Conservation (phyloP, 23 tunicate genomes). For the Clavelina lepadiformis region DNA sequence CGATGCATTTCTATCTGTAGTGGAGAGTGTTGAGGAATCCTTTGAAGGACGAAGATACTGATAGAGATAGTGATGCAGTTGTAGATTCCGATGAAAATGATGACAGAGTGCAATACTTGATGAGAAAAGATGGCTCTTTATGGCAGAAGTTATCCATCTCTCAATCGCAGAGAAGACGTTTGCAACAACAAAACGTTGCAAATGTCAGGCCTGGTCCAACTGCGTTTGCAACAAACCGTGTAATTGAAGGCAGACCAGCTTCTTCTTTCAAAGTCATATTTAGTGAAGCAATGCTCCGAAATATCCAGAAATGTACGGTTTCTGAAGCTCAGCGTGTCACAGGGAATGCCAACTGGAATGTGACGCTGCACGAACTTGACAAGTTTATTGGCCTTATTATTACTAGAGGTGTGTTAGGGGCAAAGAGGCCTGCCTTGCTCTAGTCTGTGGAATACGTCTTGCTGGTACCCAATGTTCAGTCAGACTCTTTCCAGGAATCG, state of each 20-base stretch:
- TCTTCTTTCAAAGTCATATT: conserved; percentile 9
- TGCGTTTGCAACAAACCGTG: too few species aligned
- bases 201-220: conserved; percentile 9
- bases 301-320: conserved; percentile 2
- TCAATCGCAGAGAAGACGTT: conserved; percentile 6
- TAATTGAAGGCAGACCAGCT: too few species aligned
- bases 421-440: conserved; percentile 13
- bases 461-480: neutral
- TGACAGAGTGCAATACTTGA: conserved; percentile 4
- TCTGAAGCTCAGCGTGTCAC: conserved; percentile 7
- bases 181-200: conserved; percentile 11
- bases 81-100: neutral
- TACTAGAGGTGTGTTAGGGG: conserved; percentile 12
- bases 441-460: conserved; percentile 21
- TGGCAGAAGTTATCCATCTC: neutral
- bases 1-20: conserved; percentile 15
- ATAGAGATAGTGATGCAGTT: neutral
- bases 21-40: conserved; percentile 15
- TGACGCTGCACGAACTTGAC: conserved; percentile 8
- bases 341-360: conserved; percentile 12
- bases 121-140: conserved; percentile 8
- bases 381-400: conserved; percentile 12
- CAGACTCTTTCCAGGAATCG: neutral
- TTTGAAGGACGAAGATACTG: neutral
- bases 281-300: conserved; percentile 12